Base-by-base conservation (phyloP, 2,797 vertebrate species). In the Silurus lanzhouensis region DNA sequence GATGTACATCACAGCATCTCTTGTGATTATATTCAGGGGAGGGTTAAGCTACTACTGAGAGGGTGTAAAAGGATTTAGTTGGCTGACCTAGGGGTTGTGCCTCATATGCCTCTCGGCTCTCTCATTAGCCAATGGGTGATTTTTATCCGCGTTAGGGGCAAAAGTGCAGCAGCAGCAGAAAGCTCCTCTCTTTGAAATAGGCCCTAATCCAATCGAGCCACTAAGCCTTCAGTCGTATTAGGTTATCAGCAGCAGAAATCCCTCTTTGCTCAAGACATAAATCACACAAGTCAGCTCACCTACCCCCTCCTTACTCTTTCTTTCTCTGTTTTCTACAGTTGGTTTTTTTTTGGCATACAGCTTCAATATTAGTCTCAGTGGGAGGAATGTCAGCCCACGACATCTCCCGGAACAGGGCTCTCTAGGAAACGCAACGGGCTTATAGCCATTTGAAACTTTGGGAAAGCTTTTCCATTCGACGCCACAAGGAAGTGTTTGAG, bases 161-260 rank as follows among this genome's bases (percentile, higher is more conserved):
- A 92, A 92, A 91, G 90, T 90, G 87, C 91, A 89, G 85, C 82
- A 82, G 89, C 89, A 89, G 88, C 90, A 91, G 66, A 89, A 91
- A 87, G 85, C 82, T 90, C 77, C 71, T 68, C 85, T 91, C 38
- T 86, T 91, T 90, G 88, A 93, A 94, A 92, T 66, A 86, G 75
- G 70, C 90, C 84, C 71, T 94, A 94, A 94, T 94, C 90, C 92
- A 91, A 93, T 93, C 89, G 93, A 94, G 92, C 93, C 89, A 88
- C 92, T 93, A 92, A 94, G 94, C 92, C 92, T 92, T 89, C 88
- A 89, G 89, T 93, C 90, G 90, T 93, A 94, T 94, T 93, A 94
- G 94, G 93, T 94, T 95, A 95, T 95, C 93, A 91, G 91, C 92
- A 90, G 91, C 90, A 94, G 90, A 93, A 94, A 93, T 94, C 94